A percentile compares a stretch with the other conserved stretches of the same genome.
These are phyloP conservation scores for Muraenolepis orangiensis DNA, from an alignment of 2,797 vertebrate genomes.

Conservation along the genomic window DNA sequence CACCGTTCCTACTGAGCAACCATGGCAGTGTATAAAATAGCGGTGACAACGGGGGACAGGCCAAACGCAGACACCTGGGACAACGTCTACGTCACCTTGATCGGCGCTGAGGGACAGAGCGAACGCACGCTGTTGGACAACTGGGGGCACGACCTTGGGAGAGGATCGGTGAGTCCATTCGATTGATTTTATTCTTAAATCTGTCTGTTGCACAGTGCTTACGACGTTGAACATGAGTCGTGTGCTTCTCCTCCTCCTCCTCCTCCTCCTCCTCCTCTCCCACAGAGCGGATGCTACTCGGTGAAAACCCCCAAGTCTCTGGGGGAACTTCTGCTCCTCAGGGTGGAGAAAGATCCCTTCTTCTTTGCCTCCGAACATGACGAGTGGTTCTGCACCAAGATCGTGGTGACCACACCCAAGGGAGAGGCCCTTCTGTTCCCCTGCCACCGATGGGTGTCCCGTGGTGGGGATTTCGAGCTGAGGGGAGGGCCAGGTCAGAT, in stretches of 20 bases:
- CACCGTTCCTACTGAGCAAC: conserved; percentile 2
- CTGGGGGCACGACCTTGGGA: conserved; percentile 29
- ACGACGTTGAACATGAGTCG: not conserved
- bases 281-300: conserved; percentile 49
- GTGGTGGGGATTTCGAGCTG: conserved; percentile 55
- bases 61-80: conserved; percentile 45
- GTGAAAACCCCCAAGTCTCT: conserved; percentile 38
- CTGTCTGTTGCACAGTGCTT: not conserved
- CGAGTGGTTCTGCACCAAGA: conserved; percentile 63
- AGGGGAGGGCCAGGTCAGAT: conserved; percentile 62
- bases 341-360: conserved; percentile 54
- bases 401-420: conserved; percentile 59
- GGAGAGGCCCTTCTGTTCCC: conserved; percentile 55
- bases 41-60: conserved; percentile 46
- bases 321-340: conserved; percentile 59
- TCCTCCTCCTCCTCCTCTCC: no score
- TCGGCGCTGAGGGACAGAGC: conserved; percentile 46
- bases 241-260: no score
- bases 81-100: conserved; percentile 41
- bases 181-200: no score
- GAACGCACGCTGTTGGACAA: conserved; percentile 41
- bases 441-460: conserved; percentile 64
- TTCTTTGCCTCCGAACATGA: conserved; percentile 41
- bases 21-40: conserved; percentile 55
- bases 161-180: conserved; percentile 25